These are phyloP conservation scores for Crax fasciolata DNA, from an alignment of 2,797 vertebrate genomes.

Conservation along the genomic window DNA sequence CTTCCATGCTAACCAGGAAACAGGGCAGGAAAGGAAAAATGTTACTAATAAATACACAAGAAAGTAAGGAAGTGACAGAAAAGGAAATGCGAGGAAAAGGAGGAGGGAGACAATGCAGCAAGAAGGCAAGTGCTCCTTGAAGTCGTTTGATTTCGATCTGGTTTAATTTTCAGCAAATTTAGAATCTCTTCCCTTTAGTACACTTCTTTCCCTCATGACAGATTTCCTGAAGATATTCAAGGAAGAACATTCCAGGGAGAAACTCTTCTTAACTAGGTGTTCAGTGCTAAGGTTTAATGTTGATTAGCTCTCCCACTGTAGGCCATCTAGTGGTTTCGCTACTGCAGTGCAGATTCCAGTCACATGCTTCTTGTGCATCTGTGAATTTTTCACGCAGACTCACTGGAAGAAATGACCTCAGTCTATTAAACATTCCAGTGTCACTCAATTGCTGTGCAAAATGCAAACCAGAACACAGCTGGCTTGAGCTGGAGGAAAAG, in stretches of 20 bases:
- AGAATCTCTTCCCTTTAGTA: neutral
- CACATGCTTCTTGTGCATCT: neutral
- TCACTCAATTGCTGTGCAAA: neutral
- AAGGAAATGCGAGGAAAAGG: neutral
- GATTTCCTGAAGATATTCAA: neutral
- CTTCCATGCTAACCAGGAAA: neutral
- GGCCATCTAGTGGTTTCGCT: neutral
- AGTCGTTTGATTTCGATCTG: too few relatives aligned
- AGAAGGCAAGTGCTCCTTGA: neutral
- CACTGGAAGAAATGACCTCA: neutral
- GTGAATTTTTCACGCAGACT: neutral
- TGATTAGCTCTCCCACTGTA: rapidly evolving
- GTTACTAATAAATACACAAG: neutral
- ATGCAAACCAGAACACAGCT: rapidly evolving
- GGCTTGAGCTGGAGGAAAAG: neutral
- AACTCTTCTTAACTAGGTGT: neutral
- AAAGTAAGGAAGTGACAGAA: neutral
- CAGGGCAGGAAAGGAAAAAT: neutral
- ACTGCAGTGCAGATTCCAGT: rapidly evolving
- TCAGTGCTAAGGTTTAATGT: too few relatives aligned
- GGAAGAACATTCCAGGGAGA: neutral
- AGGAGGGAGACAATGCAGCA: neutral
- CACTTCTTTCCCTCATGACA: neutral
- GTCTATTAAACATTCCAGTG: rapidly evolving
- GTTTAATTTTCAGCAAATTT: neutral